Evolutionary conservation across 2,888 invertebrate genomes (phyloP), one percentile per base, ranked within the genome.

Genomic region (Epinotia bilunana): DNA sequence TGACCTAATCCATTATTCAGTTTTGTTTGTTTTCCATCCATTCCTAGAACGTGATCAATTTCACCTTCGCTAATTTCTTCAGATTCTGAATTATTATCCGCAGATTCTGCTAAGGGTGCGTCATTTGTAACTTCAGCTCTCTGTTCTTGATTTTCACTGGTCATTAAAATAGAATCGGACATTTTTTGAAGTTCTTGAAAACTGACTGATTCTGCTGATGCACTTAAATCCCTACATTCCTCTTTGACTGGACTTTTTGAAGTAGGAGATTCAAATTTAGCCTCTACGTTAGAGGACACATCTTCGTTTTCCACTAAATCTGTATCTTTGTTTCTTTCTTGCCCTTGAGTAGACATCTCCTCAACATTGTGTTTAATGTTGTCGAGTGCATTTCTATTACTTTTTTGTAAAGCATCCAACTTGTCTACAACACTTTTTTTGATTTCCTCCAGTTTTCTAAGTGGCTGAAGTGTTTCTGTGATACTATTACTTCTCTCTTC

Each of bases 141-240:
- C 39, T 49, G 16, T 20, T 64, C 68, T 0, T 58, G 46, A 13
- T 53, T 77, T 72, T 65, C 63, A 63, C 70, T 73, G 69, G 78
- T 82, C 49, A 78, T 77, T 72, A 91, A 81, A 79, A 91, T 81
- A 20, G 86, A 83, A 81, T 91, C 82, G 6, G 91, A 91, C 78
- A 90, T 83, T 23, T 85, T 82, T 82, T 92, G 90, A 77, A 91
- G 83, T 78, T 92, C 91, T 65, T 84, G 77, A 58, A 85, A 82
- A 63, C 82, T 78, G 1, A 83, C 33, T 23, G 68, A 57, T 60
- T 67, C 72, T 20, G 13, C 23, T 64, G 57, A 72, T 49, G 69
- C 20, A 64, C 39, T 72, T 9, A 80, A 9, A 83, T 65, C 68
- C 70, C 58, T 65, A 46, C 74, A 58, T 49, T 43, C 43, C 49